Conservation (phyloP, 2,888 invertebrate genomes). For the Apotomis capreana region DNA sequence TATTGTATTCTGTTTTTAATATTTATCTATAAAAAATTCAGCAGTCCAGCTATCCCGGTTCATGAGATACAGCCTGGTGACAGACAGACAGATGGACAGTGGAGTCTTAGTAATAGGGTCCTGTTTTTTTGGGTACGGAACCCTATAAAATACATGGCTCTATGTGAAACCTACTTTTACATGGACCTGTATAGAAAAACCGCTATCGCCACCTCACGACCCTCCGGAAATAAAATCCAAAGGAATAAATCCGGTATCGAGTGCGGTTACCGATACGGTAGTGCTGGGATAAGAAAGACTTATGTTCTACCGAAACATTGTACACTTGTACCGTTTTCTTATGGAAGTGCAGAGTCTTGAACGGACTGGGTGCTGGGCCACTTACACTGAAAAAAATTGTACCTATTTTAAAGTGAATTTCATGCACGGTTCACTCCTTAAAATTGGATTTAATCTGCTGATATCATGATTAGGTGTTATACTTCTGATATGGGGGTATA, state of each 20-base stretch:
- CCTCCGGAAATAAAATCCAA: slow-evolving; percentile 20
- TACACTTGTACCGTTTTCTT: not conserved
- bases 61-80: no score
- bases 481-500: no score
- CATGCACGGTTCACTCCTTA: not conserved
- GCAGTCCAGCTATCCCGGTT: no score
- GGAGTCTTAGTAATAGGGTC: no score
- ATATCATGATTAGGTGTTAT: no score
- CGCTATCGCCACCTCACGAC: slow-evolving; percentile 13
- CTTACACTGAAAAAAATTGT: not conserved
- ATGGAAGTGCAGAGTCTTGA: not conserved
- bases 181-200: slow-evolving; percentile 7
- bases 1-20: no score
- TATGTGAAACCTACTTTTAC: no score
- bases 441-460: not conserved
- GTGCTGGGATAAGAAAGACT: not conserved
- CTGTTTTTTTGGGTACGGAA: no score
- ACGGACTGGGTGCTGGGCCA: not conserved
- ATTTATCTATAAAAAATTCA: no score
- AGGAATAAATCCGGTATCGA: slow-evolving; percentile 20
- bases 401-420: not conserved
- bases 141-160: no score
- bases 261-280: not conserved
- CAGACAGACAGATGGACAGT: no score
- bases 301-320: not conserved